Conservation (phyloP, 2,888 invertebrate genomes). For the Campoplex capitator region DNA sequence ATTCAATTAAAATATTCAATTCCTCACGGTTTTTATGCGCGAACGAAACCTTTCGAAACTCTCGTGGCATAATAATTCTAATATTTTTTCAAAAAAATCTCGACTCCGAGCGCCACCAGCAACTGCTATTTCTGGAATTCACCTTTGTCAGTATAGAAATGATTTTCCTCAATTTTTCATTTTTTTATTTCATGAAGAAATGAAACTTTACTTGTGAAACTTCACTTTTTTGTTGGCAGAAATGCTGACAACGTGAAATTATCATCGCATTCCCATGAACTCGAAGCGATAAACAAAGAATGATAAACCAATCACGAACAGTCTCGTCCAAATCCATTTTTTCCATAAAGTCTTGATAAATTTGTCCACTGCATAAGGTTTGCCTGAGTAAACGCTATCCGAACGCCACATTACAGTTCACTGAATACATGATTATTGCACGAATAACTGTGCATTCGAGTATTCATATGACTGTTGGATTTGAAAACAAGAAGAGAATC, state of each 20-base stretch:
- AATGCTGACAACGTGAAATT: not conserved
- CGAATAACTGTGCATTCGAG: slow-evolving; percentile 7
- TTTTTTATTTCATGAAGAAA: too few relatives aligned
- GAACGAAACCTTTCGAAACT: not conserved
- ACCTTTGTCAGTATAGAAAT: not conserved
- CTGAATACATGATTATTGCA: not conserved
- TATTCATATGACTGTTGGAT: slow-evolving; percentile 30
- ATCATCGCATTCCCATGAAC: not conserved
- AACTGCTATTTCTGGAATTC: not conserved
- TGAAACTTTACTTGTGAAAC: too few relatives aligned
- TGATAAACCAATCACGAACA: not conserved
- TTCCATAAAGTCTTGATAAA: not conserved
- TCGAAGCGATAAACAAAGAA: slow-evolving; percentile 3
- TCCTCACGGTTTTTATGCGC: not conserved
- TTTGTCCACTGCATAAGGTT: not conserved
- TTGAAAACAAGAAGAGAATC: not conserved
- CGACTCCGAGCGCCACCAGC: not conserved
- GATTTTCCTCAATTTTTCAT: not conserved
- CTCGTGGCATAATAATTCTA: not conserved
- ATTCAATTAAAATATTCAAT: not conserved
- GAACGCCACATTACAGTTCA: not conserved
- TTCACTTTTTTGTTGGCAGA: not conserved
- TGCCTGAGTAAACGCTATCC: not conserved
- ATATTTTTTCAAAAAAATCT: not conserved
- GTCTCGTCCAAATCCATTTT: not conserved